phyloP scores from a whole-genome alignment of 2,113 vertebrate species.

The Notothenia rossii region DNA sequence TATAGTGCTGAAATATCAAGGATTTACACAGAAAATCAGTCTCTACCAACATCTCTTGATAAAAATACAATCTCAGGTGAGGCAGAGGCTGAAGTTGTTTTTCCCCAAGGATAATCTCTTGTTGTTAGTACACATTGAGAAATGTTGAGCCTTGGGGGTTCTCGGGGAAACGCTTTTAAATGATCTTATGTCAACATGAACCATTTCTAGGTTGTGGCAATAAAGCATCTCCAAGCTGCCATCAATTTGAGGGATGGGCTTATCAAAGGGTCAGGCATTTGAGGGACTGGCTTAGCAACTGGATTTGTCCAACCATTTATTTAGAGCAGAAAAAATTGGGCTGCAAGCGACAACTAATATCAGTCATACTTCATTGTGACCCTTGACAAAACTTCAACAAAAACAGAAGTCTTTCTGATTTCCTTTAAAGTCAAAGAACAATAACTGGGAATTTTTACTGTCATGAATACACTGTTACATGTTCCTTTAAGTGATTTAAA shows the following conservation, averaged over 20 bases:
- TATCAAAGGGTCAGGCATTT: slow-evolving; percentile 79
- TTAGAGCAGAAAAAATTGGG: slow-evolving; percentile 79
- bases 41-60: slow-evolving; percentile 14
- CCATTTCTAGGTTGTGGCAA: slow-evolving; percentile 75
- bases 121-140: slow-evolving; percentile 65
- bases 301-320: slow-evolving; percentile 80
- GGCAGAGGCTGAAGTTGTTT: slow-evolving; percentile 51
- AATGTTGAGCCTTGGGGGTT: slow-evolving; percentile 71
- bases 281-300: slow-evolving; percentile 71
- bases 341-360: slow-evolving; percentile 53
- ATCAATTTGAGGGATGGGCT: slow-evolving; percentile 78
- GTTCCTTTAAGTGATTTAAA: slow-evolving; percentile 4
- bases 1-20: slow-evolving; percentile 25
- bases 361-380: slow-evolving; percentile 70
- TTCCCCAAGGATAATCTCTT: slow-evolving; percentile 64
- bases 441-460: neutral
- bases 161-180: slow-evolving; percentile 68
- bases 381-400: slow-evolving; percentile 57
- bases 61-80: slow-evolving; percentile 55
- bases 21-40: slow-evolving; percentile 9
- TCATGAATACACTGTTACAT: neutral
- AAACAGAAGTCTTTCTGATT: slow-evolving; percentile 39
- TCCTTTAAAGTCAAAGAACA: slow-evolving; percentile 19
- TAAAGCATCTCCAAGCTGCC: slow-evolving; percentile 73
- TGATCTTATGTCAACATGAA: slow-evolving; percentile 73